Evolutionary conservation across 2,888 invertebrate genomes (phyloP).

Genomic region (Brassicogethes aeneus): DNA sequence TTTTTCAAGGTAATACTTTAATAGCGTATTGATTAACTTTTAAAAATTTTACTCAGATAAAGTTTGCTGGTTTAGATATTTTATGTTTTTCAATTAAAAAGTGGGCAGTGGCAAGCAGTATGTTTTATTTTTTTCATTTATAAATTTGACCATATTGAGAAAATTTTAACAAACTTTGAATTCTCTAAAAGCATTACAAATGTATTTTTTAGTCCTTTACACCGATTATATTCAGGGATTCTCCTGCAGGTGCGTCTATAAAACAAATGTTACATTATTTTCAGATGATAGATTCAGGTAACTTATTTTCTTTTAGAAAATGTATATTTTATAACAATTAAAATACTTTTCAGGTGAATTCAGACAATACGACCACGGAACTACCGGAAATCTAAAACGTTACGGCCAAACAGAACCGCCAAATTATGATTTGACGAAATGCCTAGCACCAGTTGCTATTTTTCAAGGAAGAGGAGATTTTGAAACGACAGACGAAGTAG

Average conservation of each 20-base stretch:
- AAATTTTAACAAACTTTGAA: too few relatives aligned
- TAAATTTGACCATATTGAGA: too few relatives aligned
- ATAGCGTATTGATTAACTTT: too few relatives aligned
- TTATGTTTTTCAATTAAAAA: too few relatives aligned
- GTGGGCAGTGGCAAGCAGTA: too few relatives aligned
- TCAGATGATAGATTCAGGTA: constrained; percentile 6
- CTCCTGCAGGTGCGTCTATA: constrained; percentile 12
- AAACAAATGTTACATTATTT: constrained; percentile 10
- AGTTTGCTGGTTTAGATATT: too few relatives aligned
- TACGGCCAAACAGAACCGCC: constrained; percentile 10
- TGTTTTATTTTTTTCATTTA: too few relatives aligned
- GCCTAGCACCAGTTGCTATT: constrained; percentile 7
- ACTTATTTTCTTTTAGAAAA: too few relatives aligned
- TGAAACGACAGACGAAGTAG: neutral
- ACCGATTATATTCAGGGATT: constrained; percentile 7
- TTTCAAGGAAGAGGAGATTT: neutral
- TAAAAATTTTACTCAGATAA: too few relatives aligned
- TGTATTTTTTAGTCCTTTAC: constrained; percentile 11
- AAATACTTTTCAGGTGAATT: constrained; percentile 4
- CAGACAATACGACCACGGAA: constrained; percentile 11
- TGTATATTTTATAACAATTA: too few relatives aligned
- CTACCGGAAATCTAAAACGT: constrained; percentile 2
- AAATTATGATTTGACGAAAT: constrained; percentile 7
- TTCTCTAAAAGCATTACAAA: too few relatives aligned
- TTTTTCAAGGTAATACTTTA: too few relatives aligned